A percentile compares a stretch with the other conserved stretches of the same genome.
These are phyloP conservation scores for Schizopygopsis pylzovi DNA, from an alignment of 2,797 vertebrate genomes.

Conservation along the genomic window DNA sequence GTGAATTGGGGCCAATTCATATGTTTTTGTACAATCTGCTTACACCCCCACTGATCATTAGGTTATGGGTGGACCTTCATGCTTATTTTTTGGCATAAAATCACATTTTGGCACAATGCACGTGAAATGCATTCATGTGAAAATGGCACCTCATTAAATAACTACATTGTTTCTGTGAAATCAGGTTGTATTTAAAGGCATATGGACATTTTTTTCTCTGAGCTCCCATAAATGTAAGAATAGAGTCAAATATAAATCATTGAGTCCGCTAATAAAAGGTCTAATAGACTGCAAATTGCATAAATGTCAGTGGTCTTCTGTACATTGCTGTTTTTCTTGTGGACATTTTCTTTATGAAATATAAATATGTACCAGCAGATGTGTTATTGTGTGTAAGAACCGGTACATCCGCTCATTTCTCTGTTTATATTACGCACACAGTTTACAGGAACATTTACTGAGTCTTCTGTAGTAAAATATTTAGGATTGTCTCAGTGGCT, in stretches of 20 bases:
- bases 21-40: background rate
- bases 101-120: background rate
- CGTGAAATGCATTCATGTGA: background rate
- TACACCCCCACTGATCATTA: background rate
- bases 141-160: background rate
- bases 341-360: background rate
- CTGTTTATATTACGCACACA: background rate
- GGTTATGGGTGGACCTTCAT: background rate
- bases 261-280: background rate
- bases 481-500: background rate
- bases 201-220: background rate
- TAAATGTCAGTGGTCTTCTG: background rate
- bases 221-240: background rate
- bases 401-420: background rate
- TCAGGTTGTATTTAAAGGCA: background rate
- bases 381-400: background rate
- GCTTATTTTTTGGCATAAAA: background rate
- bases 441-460: slow-evolving; percentile 47
- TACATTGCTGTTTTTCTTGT: background rate
- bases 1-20: background rate
- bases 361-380: background rate
- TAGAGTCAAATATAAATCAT: slow-evolving; percentile 16
- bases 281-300: background rate
- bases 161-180: background rate
- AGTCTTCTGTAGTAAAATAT: slow-evolving; percentile 59